Conservation (phyloP, 2,113 vertebrate genomes). For the Myrmecobius fasciatus region DNA sequence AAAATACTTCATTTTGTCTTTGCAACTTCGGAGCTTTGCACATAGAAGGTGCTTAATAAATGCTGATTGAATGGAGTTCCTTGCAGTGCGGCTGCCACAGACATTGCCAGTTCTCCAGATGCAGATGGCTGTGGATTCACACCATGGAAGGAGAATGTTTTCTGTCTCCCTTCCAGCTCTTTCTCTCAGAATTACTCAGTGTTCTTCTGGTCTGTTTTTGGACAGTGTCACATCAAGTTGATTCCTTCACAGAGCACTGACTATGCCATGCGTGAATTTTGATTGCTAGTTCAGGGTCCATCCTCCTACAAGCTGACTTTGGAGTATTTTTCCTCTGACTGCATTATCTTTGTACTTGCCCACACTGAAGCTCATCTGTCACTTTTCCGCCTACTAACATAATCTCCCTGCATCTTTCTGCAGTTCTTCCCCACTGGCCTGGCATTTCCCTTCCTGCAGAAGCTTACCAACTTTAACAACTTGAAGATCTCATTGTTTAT, state of each 20-base stretch:
- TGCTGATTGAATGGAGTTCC: background rate
- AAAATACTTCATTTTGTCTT: background rate
- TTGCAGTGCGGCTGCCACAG: background rate
- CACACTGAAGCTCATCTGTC: slow-evolving; percentile 20
- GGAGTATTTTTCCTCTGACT: background rate
- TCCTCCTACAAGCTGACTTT: background rate
- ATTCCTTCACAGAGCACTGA: background rate
- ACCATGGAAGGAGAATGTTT: background rate
- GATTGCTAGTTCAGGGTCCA: background rate
- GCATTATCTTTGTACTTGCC: slow-evolving; percentile 11
- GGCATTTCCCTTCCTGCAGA: slow-evolving; percentile 46
- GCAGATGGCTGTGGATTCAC: background rate
- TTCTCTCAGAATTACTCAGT: background rate
- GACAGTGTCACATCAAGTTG: background rate
- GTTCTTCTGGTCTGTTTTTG: background rate
- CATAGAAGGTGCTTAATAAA: background rate
- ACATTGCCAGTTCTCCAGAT: background rate
- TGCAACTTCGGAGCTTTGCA: background rate
- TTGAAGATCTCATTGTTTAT: background rate
- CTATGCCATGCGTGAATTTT: background rate
- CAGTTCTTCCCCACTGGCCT: slow-evolving; percentile 49
- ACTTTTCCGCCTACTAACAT: slow-evolving; percentile 29
- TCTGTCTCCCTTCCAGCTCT: background rate
- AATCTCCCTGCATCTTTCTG: slow-evolving; percentile 32
- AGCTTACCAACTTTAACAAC: background rate